Evolutionary conservation across 1,140 invertebrate species (phyloP).

Genomic region (Zophobas morio): DNA sequence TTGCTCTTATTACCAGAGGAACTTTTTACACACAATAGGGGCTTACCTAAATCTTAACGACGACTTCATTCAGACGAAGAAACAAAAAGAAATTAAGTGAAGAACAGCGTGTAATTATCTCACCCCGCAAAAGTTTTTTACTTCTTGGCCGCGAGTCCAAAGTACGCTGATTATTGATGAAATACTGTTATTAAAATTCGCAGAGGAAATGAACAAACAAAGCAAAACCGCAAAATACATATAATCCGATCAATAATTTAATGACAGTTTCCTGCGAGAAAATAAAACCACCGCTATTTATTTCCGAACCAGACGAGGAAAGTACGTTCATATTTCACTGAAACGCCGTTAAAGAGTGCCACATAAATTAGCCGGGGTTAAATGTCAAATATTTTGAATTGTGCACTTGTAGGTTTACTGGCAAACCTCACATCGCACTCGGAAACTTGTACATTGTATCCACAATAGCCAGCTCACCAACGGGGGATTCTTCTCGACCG

Average conservation of each 20-base stretch:
- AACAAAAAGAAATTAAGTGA: slow-evolving; percentile 28
- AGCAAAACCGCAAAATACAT: slow-evolving; percentile 17
- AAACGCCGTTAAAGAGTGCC: slow-evolving; percentile 26
- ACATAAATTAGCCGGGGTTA: slow-evolving; percentile 41
- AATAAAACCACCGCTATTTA: not conserved
- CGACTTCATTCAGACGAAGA: not conserved
- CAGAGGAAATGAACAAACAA: slow-evolving; percentile 5
- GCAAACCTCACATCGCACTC: slow-evolving; percentile 31
- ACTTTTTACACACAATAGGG: slow-evolving; percentile 13
- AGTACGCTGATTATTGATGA: slow-evolving; percentile 38
- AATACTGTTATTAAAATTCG: slow-evolving; percentile 37
- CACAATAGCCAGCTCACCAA: slow-evolving; percentile 8
- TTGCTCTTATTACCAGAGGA: not conserved
- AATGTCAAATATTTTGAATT: slow-evolving; percentile 45
- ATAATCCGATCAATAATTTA: slow-evolving; percentile 32
- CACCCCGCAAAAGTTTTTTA: slow-evolving; percentile 30
- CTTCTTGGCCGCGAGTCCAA: slow-evolving; percentile 8
- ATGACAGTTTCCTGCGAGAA: slow-evolving; percentile 18
- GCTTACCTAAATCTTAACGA: not conserved
- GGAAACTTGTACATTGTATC: slow-evolving; percentile 24
- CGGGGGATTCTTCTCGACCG: slow-evolving; percentile 23
- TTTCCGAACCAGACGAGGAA: slow-evolving; percentile 17
- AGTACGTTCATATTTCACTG: slow-evolving; percentile 35
- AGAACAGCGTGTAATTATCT: slow-evolving; percentile 33
- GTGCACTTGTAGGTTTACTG: slow-evolving; percentile 27